These are phyloP conservation scores for Reinhardtius hippoglossoides DNA, from an alignment of 2,113 vertebrate genomes.

Conservation along the genomic window DNA sequence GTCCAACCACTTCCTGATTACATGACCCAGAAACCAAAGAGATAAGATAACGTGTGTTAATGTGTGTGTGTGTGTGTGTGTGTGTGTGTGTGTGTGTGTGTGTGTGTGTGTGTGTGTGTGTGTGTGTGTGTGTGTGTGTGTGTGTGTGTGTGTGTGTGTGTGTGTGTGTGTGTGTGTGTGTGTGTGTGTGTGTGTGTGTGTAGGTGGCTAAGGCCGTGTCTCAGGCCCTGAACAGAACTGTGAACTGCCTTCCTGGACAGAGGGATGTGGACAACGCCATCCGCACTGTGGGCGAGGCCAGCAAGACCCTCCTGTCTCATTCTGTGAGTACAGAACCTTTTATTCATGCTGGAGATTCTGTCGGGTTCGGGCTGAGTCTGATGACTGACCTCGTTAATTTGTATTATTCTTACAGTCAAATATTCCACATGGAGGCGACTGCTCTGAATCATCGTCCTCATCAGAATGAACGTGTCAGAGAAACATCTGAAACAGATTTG, in stretches of 20 bases:
- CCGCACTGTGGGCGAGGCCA: constrained; percentile 92
- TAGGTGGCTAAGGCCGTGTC: constrained; percentile 98
- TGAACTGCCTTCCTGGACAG: constrained; percentile 96
- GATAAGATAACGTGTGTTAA: neutral
- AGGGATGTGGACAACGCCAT: constrained; percentile 96
- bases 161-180: neutral
- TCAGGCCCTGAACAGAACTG: constrained; percentile 92
- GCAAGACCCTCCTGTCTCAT: constrained; percentile 90
- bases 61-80: neutral
- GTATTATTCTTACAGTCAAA: too few relatives aligned
- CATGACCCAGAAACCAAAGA: too few relatives aligned
- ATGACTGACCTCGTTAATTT: too few relatives aligned
- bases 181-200: constrained; percentile 34
- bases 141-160: constrained; percentile 12
- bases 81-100: constrained; percentile 35
- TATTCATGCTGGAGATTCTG: too few relatives aligned
- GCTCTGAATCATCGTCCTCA: too few relatives aligned
- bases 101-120: constrained; percentile 34
- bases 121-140: constrained; percentile 37
- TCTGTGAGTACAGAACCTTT: constrained; percentile 81
- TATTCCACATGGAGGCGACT: too few relatives aligned
- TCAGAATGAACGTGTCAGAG: too few relatives aligned
- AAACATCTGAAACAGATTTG: too few relatives aligned
- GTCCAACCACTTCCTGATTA: too few relatives aligned
- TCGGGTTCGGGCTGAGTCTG: too few relatives aligned